Evolutionary conservation across 2,797 vertebrate species (phyloP), one percentile per base, ranked within the genome.

Genomic region (Siniperca obscura): DNA sequence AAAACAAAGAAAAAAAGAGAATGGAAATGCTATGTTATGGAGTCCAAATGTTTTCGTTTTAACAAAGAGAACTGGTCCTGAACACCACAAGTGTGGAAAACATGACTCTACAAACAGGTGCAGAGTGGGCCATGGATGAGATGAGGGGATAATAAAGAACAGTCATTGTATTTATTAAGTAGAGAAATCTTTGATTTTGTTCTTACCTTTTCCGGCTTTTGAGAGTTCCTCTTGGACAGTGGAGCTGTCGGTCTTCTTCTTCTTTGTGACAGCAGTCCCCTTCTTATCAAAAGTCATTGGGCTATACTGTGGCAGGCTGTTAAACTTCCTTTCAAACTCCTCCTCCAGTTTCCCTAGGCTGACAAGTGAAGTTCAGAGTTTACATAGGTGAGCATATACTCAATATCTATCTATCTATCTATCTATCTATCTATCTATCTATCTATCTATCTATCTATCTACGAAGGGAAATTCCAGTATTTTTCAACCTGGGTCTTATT

Each of bases 251-350:
- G 53, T 42, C 93, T 97, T 99, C 91, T 97, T 98, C 95, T 98
- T 99, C 95, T 98, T 99, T 73, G 95, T 93, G 22, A 98, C 96
- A 61, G 96, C 79, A 40, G 93, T 91, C 86, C 95, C 97, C 95
- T 97, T 99, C 93, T 98, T 98, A 93, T 99, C 98, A 94, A 99
- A 99, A 27, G 97, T 97, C 93, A 98, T 89, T 56, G 98, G 98
- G 92, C 96, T 99, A 87, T 97, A 99, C 90, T 99, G 98, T 80
- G 98, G 98, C 72, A 99, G 96, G 95, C 98, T 99, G 95, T 98
- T 99, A 92, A 99, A 99, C 95, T 99, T 99, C 95, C 98, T 98
- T 93, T 98, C 98, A 96, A 99, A 99, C 95, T 99, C 98, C 93
- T 99, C 98, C 94, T 99, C 98, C 93, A 99, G 95, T 88, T 99